These are phyloP conservation scores for Cerceris rybyensis DNA, from an alignment of 2,888 invertebrate species.

Conservation along the genomic window DNA sequence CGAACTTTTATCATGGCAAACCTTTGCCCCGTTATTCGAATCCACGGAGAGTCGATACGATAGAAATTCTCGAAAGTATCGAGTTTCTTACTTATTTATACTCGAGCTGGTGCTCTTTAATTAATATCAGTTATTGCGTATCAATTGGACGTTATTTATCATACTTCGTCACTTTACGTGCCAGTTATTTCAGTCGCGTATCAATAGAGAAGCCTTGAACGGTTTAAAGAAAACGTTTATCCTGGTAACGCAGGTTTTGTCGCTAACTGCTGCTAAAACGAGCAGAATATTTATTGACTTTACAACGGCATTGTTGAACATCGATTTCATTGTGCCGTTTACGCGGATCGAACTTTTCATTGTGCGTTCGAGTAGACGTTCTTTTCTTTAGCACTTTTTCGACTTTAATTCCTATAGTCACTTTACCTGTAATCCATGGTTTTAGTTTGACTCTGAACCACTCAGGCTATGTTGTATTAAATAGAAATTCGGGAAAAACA, in stretches of 20 bases:
- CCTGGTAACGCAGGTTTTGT: background rate
- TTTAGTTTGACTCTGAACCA: no score
- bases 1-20: slow-evolving; percentile 31
- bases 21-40: slow-evolving; percentile 31
- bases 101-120: slow-evolving; percentile 1
- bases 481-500: no score
- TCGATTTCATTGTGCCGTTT: background rate
- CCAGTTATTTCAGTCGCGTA: background rate
- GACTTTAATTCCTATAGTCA: no score
- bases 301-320: background rate
- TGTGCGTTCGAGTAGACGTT: no score
- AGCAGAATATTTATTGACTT: slow-evolving; percentile 1
- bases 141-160: background rate
- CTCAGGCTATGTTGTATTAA: no score
- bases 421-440: no score
- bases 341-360: background rate
- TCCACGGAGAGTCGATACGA: background rate
- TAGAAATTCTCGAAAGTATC: background rate
- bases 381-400: no score
- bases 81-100: slow-evolving; percentile 3
- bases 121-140: slow-evolving; percentile 10
- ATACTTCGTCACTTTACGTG: background rate
- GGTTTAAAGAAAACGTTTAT: slow-evolving; percentile 2
- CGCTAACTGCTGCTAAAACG: background rate
- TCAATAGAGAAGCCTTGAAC: background rate